These are phyloP conservation scores for Cavia porcellus DNA, from an alignment of 2,113 vertebrate genomes.

Conservation along the genomic window DNA sequence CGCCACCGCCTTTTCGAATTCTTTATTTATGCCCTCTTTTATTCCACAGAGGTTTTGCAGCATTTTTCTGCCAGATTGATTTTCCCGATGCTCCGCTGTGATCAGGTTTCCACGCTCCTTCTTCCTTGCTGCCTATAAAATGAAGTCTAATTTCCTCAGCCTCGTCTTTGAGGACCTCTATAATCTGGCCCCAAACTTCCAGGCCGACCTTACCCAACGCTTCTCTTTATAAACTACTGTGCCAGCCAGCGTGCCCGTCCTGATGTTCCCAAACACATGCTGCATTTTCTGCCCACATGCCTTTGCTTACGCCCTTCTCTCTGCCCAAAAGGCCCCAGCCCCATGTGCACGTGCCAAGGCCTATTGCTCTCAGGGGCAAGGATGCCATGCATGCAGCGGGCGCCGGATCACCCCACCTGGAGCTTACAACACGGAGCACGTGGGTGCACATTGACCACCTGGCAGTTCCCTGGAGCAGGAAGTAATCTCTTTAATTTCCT, in stretches of 20 bases:
- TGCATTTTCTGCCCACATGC: not conserved
- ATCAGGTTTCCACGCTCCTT: not conserved
- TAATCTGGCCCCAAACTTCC: not conserved
- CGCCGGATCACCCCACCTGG: accelerated
- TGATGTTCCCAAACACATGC: not conserved
- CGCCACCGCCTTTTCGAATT: not conserved
- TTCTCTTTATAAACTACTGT: not conserved
- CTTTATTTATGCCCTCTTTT: conserved; percentile 63
- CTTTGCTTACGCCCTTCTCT: not conserved
- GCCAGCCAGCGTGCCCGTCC: not conserved
- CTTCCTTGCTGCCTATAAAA: conserved; percentile 56
- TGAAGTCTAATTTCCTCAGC: conserved; percentile 60
- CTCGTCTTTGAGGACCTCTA: conserved; percentile 26
- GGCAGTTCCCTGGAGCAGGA: not conserved
- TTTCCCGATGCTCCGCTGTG: conserved; percentile 66
- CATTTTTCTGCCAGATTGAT: conserved; percentile 68
- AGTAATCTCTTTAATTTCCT: not conserved
- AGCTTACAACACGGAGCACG: too few species aligned
- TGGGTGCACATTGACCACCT: not conserved
- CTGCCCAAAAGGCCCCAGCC: not conserved
- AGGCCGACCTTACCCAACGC: not conserved
- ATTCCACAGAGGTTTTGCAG: conserved; percentile 56
- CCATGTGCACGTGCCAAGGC: not conserved
- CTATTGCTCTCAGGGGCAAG: not conserved
- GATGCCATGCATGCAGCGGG: accelerated